Conservation (phyloP, 2,888 invertebrate species). For the Hirtodrosophila cameraria region DNA sequence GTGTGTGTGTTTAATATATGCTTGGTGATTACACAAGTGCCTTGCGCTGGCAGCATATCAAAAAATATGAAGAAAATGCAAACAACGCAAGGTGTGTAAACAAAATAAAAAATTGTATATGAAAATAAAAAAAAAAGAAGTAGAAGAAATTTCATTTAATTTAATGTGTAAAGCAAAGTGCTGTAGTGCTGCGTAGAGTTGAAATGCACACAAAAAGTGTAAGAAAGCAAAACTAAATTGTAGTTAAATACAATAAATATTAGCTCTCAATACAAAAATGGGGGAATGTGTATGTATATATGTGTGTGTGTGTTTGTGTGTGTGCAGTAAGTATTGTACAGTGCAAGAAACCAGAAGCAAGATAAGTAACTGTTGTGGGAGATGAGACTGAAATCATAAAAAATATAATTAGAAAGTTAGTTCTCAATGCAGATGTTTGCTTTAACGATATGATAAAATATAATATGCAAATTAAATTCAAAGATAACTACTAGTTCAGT, state of each 20-base stretch:
- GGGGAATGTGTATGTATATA: too few relatives aligned
- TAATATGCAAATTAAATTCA: too few relatives aligned
- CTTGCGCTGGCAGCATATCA: conserved; percentile 42
- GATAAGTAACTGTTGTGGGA: neutral
- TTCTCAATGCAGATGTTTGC: too few relatives aligned
- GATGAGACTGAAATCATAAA: neutral
- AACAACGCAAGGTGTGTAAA: conserved; percentile 68
- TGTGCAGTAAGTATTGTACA: conserved; percentile 28
- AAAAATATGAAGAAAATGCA: conserved; percentile 66
- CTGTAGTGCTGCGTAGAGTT: conserved; percentile 33
- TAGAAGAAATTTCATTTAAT: conserved; percentile 5
- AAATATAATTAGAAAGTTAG: too few relatives aligned
- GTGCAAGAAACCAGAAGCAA: conserved; percentile 30
- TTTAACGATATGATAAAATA: too few relatives aligned
- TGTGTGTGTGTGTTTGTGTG: conserved; percentile 3
- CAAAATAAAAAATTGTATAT: conserved; percentile 21
- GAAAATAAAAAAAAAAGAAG: conserved; percentile 9
- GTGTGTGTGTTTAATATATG: conserved; percentile 19
- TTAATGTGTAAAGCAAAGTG: conserved; percentile 33
- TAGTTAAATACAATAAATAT: conserved; percentile 71
- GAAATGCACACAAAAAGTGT: conserved; percentile 37
- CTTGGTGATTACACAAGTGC: conserved; percentile 74
- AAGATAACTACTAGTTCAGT: too few relatives aligned
- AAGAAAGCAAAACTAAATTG: conserved; percentile 33
- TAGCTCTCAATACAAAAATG: conserved; percentile 50